Evolutionary conservation across 92 coral and sea anemone species (phyloP).

Genomic region (Palythoa grandis): DNA sequence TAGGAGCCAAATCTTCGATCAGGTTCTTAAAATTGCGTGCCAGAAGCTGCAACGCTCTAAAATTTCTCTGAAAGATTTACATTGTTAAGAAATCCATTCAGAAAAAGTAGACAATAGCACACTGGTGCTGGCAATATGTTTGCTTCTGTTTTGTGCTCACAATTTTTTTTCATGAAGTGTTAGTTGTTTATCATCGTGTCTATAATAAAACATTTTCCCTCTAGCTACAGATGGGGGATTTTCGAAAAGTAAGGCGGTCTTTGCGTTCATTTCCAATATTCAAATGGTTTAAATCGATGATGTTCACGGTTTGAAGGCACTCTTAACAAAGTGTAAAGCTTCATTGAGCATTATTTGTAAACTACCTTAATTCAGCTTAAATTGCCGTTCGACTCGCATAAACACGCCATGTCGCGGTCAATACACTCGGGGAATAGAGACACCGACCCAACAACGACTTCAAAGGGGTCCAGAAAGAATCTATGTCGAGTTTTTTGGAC

Average conservation of each 20-base stretch:
- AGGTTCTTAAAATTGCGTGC: background rate
- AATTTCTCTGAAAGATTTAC: background rate
- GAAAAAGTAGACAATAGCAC: background rate
- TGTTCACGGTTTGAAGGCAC: background rate
- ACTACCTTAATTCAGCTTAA: background rate
- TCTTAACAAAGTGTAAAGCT: background rate
- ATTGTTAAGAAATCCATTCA: background rate
- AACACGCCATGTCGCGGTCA: background rate
- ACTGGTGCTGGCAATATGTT: background rate
- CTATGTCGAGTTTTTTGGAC: no score
- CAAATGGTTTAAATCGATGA: conserved; percentile 6
- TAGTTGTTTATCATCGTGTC: background rate
- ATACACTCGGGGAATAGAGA: background rate
- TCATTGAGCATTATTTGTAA: conserved; percentile 9
- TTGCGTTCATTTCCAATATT: background rate
- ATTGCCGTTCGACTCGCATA: background rate
- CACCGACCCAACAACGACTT: no score
- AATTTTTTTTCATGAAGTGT: background rate
- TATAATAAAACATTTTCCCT: background rate
- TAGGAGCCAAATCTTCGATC: conserved; percentile 3
- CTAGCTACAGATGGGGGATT: conserved; percentile 1
- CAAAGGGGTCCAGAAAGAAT: background rate
- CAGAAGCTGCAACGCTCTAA: background rate
- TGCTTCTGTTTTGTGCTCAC: background rate
- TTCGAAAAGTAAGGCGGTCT: background rate